These are phyloP conservation scores for Adelphocoris suturalis DNA, from an alignment of 2,888 invertebrate genomes.

Conservation along the genomic window DNA sequence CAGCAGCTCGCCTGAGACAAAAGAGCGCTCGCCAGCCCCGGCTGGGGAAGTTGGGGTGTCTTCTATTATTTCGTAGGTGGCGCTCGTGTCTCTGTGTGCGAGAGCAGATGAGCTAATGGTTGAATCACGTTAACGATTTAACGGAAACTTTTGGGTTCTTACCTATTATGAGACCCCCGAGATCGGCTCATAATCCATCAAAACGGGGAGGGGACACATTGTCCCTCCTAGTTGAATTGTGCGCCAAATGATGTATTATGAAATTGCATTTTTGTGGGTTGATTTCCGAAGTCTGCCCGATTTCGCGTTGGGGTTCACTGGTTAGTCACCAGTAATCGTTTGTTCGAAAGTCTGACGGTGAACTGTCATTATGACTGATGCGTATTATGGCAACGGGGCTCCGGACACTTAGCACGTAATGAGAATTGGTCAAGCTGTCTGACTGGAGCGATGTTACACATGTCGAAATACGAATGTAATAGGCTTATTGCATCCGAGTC, in stretches of 20 bases:
- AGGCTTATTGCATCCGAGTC: too few species aligned
- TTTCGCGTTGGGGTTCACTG: neutral
- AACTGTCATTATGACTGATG: too few species aligned
- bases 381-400: too few species aligned
- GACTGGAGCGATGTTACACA: too few species aligned
- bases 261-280: neutral
- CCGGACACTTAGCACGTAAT: too few species aligned
- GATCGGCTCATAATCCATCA: conserved; percentile 52
- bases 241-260: neutral
- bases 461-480: too few species aligned
- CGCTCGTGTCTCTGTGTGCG: neutral
- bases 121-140: conserved; percentile 64
- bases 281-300: neutral
- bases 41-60: conserved; percentile 10
- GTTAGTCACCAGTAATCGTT: conserved; percentile 6
- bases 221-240: neutral
- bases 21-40: conserved; percentile 4
- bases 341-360: neutral
- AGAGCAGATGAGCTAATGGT: conserved; percentile 64
- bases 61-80: conserved; percentile 27
- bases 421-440: too few species aligned
- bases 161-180: neutral
- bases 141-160: conserved; percentile 31
- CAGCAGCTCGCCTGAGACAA: conserved; percentile 30
- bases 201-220: conserved; percentile 25